These are phyloP conservation scores for Scolopax bukidnonensis DNA, from an alignment of 2,797 vertebrate genomes.

Conservation along the genomic window DNA sequence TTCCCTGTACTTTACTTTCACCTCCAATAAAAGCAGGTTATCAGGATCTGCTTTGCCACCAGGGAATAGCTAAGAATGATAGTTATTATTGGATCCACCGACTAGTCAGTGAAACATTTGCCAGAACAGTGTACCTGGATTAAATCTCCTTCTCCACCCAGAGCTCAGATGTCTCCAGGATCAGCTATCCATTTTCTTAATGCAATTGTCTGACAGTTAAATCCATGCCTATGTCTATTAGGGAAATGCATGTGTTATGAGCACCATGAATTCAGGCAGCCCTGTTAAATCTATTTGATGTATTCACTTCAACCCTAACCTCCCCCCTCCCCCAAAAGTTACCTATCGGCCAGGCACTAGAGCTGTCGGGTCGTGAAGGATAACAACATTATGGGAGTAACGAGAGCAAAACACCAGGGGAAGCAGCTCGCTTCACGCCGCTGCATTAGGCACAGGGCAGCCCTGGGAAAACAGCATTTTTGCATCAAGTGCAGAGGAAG, in stretches of 20 bases:
- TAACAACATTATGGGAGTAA: neutral
- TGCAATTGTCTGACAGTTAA: constrained; percentile 37
- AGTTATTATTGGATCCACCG: neutral
- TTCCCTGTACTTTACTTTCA: rapidly evolving
- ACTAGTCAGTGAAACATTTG: neutral
- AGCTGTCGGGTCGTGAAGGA: neutral
- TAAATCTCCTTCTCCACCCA: neutral
- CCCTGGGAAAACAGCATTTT: constrained; percentile 19
- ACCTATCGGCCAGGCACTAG: neutral
- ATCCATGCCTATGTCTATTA: constrained; percentile 35
- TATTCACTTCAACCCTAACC: neutral
- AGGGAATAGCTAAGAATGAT: neutral
- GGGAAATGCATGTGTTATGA: constrained; percentile 47
- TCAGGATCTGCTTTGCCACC: neutral
- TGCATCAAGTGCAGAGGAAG: neutral
- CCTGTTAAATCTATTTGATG: constrained; percentile 26
- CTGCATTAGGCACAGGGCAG: neutral
- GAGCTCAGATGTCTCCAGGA: constrained; percentile 23
- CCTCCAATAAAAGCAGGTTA: neutral
- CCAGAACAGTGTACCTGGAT: neutral
- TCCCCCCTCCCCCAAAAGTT: neutral
- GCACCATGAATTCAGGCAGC: constrained; percentile 9
- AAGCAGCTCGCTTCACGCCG: neutral
- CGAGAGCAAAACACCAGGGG: neutral
- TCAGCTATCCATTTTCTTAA: constrained; percentile 57